A percentile compares a stretch with the other conserved stretches of the same genome.
Conservation (phyloP, 2,888 invertebrate species). For the Physocephala rufipes region DNA sequence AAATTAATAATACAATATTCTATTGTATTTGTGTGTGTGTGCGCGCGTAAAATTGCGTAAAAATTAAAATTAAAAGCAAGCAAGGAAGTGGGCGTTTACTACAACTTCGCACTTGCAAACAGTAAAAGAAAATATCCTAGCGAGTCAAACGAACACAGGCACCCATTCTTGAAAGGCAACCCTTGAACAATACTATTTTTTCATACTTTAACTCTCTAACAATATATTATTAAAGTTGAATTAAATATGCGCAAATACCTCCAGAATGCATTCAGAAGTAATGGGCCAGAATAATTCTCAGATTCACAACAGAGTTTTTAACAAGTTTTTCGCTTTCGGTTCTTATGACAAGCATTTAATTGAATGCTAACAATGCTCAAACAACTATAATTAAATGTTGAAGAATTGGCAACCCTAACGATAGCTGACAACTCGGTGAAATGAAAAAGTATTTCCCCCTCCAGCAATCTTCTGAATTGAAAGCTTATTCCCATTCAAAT, state of each 20-base stretch:
- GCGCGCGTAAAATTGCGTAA: background rate
- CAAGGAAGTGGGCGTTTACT: slow-evolving; percentile 54
- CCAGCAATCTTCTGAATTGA: slow-evolving; percentile 2
- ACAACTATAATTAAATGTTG: slow-evolving; percentile 26
- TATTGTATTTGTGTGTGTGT: background rate
- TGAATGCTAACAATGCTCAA: slow-evolving; percentile 18
- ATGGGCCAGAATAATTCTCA: slow-evolving; percentile 8
- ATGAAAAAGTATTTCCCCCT: slow-evolving; percentile 12
- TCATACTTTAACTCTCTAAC: background rate
- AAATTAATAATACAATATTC: slow-evolving; percentile 17
- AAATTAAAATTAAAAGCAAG: slow-evolving; percentile 24
- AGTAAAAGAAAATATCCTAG: slow-evolving; percentile 27
- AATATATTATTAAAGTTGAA: background rate
- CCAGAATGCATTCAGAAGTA: background rate
- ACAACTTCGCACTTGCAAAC: slow-evolving; percentile 18
- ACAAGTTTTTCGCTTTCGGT: slow-evolving; percentile 25
- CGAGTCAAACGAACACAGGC: slow-evolving; percentile 34
- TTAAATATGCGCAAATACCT: background rate
- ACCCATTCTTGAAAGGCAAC: slow-evolving; percentile 36
- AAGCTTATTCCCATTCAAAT: slow-evolving; percentile 36
- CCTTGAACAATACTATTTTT: slow-evolving; percentile 31
- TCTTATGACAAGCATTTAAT: slow-evolving; percentile 18
- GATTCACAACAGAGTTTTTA: slow-evolving; percentile 6
- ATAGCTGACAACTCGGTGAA: too few species aligned
- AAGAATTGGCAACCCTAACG: slow-evolving; percentile 30